Percentiles rank a stretch among this genome's conserved stretches.
Evolutionary conservation across 2,113 vertebrate species (phyloP).

Genomic region (Tauraco erythrolophus): DNA sequence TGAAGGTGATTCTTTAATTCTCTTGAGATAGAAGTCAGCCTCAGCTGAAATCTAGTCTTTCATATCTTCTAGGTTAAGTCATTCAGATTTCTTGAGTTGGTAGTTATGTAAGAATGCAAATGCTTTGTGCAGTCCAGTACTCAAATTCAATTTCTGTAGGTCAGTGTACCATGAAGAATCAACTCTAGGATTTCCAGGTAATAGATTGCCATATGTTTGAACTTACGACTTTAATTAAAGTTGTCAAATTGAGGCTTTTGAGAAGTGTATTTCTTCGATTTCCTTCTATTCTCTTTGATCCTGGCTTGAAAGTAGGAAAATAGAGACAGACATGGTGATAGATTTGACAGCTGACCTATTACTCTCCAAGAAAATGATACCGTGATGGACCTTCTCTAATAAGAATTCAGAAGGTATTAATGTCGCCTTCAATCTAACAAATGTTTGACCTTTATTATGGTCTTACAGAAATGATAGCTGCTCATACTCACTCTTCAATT

Average conservation of each 20-base stretch:
- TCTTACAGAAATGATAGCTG: slow-evolving; percentile 48
- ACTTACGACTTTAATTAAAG: not conserved
- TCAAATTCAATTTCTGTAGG: not conserved
- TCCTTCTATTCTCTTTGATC: not conserved
- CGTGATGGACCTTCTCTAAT: slow-evolving; percentile 37
- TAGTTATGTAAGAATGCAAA: not conserved
- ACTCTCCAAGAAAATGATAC: slow-evolving; percentile 53
- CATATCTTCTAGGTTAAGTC: not conserved
- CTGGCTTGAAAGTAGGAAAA: not conserved
- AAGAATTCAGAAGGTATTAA: slow-evolving; percentile 49
- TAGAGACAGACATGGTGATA: not conserved
- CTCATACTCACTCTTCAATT: slow-evolving; percentile 9
- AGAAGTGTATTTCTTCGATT: not conserved
- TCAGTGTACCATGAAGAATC: not conserved
- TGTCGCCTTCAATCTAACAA: slow-evolving; percentile 49
- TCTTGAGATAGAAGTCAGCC: not conserved
- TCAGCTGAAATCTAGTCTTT: not conserved
- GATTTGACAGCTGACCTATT: slow-evolving; percentile 46
- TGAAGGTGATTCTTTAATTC: not conserved
- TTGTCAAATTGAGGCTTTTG: not conserved
- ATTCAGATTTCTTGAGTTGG: not conserved
- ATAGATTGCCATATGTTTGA: not conserved
- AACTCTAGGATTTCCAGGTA: not conserved
- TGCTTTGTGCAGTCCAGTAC: not conserved
- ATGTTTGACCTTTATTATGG: slow-evolving; percentile 66